Base-by-base conservation (phyloP, 2,888 invertebrate species). In the Xestia xanthographa region DNA sequence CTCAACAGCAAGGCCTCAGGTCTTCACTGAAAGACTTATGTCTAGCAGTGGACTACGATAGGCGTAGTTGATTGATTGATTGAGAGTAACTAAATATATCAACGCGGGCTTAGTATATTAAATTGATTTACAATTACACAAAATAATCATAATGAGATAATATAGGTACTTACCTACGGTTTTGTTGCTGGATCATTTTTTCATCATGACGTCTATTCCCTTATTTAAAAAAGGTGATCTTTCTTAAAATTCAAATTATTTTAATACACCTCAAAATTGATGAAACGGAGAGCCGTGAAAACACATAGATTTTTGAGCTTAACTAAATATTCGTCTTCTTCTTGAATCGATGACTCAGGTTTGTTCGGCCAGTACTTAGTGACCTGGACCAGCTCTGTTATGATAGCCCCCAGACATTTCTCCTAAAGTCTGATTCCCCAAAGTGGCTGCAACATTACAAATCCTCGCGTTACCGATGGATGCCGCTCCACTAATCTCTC, bases 401-500 rank as follows among this genome's bases (percentile, higher is more conserved):
- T 9, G 20, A 60, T 20, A 60, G 58, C 58, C 1, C 6, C 20
- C 48, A 74, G 78, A 29, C 4, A 29, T 34, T 70, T 63, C 14
- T n/a, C 2, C 5, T 3, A 63, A 63, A 12, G 29, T 38, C 71
- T 22, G n/a, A n/a, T 26, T 43, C 0, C 8, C 14, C 1, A 48
- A 66, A 43, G 11, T 26, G 29, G 1, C 72, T 56, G 5, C 75
- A 74, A 77, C 84, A 73, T 82, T 34, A 73, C 85, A 85, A 72
- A n/a, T 85, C 60, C 77, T 85, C 84, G 72, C 82, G 77, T 85
- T 85, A 79, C 85, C 72, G 71, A 78, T 76, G 71, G 82, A 79
- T 77, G 75, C 41, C 53, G 56, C 63, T 48, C 58, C 62, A 79
- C 85, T 84, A 84, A 84, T 85, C 75, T 82, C 78, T 80, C 72